Conservation (phyloP, 2,113 vertebrate species). For the Antechinus stuartii region DNA sequence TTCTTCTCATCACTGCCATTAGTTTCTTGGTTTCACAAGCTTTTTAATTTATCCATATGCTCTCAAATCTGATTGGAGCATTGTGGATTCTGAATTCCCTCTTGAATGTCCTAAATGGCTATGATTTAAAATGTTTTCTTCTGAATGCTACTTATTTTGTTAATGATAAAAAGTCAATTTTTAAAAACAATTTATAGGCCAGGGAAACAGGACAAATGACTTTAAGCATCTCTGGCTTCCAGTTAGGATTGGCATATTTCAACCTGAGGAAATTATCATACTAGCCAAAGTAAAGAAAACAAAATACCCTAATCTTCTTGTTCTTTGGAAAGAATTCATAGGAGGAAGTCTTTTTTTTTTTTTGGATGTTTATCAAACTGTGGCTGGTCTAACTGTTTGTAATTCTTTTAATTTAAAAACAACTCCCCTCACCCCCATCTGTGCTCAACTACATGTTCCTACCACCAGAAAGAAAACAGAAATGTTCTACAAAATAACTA, state of each 20-base stretch:
- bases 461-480: slow-evolving; percentile 55
- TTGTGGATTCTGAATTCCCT: slow-evolving; percentile 21
- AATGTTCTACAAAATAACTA: slow-evolving; percentile 34
- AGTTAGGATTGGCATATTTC: background rate
- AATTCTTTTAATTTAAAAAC: slow-evolving; percentile 61
- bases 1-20: slow-evolving; percentile 9
- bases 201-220: slow-evolving; percentile 22
- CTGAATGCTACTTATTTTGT: background rate
- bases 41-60: slow-evolving; percentile 29
- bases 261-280: background rate
- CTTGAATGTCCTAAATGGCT: background rate
- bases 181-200: slow-evolving; percentile 14
- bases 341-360: slow-evolving; percentile 60
- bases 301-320: slow-evolving; percentile 37
- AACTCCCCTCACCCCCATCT: slow-evolving; percentile 44
- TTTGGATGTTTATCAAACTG: slow-evolving; percentile 68
- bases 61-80: slow-evolving; percentile 27
- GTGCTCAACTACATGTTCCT: slow-evolving; percentile 34
- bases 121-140: slow-evolving; percentile 15
- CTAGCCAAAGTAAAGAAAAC: slow-evolving; percentile 44
- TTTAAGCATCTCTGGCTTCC: slow-evolving; percentile 14
- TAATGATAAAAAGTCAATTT: background rate
- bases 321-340: slow-evolving; percentile 63
- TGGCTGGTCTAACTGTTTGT: slow-evolving; percentile 54
- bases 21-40: slow-evolving; percentile 42